Percentiles rank a stretch among this genome's conserved stretches.
These are phyloP conservation scores for Dryas iulia DNA, from an alignment of 1,140 invertebrate genomes.

Conservation along the genomic window DNA sequence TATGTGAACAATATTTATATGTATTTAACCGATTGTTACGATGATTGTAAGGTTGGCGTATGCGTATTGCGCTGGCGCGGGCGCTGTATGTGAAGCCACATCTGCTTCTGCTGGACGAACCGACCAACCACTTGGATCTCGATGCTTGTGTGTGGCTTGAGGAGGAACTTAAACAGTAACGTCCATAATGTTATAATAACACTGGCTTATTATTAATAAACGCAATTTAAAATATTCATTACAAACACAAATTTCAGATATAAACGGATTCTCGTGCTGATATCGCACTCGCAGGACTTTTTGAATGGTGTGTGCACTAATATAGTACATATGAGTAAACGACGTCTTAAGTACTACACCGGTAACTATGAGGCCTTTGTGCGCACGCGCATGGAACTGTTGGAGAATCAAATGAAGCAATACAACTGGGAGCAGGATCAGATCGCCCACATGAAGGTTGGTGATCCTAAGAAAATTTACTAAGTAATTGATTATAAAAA, in stretches of 20 bases:
- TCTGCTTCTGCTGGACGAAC: constrained; percentile 96
- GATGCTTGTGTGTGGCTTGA: constrained; percentile 99
- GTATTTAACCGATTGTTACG: too few species aligned
- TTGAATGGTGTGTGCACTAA: constrained; percentile 99
- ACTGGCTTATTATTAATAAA: constrained; percentile 2
- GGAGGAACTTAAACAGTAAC: constrained; percentile 95
- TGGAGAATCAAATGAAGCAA: constrained; percentile 99
- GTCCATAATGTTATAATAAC: too few species aligned
- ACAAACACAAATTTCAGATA: constrained; percentile 83
- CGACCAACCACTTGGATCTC: constrained; percentile 98
- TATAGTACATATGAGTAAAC: constrained; percentile 97
- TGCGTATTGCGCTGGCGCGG: constrained; percentile 99
- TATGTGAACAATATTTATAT: too few species aligned
- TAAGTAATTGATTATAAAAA: too few species aligned
- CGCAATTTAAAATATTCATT: constrained; percentile 15
- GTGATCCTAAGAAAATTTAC: too few species aligned
- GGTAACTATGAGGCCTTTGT: constrained; percentile 99
- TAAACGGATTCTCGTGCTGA: constrained; percentile 98
- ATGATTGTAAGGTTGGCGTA: constrained; percentile 94
- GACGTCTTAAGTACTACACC: constrained; percentile 96
- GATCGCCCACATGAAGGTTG: constrained; percentile 99
- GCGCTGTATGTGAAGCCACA: constrained; percentile 96
- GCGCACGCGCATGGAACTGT: constrained; percentile 93
- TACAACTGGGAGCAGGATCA: constrained; percentile 99
- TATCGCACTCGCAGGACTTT: constrained; percentile 99